Evolutionary conservation across 2,797 vertebrate genomes (phyloP).

Genomic region (Adelosebastes latens): DNA sequence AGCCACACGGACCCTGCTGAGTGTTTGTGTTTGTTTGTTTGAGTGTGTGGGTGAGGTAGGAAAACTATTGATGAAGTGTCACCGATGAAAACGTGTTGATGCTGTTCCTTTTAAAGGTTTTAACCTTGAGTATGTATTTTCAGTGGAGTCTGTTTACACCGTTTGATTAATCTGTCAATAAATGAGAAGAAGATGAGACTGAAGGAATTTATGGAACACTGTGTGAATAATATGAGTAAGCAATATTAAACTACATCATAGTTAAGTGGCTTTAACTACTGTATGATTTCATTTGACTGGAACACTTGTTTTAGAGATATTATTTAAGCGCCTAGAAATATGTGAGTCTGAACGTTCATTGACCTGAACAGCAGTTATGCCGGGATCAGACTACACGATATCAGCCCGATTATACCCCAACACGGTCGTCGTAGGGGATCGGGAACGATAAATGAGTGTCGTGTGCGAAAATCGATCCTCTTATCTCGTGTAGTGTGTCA

Average conservation of each 20-base stretch:
- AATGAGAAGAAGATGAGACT: slow-evolving; percentile 1
- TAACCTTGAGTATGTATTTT: neutral
- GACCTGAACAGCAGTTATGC: neutral
- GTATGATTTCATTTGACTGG: neutral
- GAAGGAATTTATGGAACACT: neutral
- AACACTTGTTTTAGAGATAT: neutral
- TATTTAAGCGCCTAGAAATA: neutral
- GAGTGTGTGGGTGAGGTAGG: slow-evolving; percentile 4
- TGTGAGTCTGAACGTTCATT: neutral
- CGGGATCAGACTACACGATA: no score
- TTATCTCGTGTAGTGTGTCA: no score
- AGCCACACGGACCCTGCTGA: slow-evolving; percentile 13
- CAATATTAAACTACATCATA: neutral
- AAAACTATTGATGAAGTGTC: neutral
- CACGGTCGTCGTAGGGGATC: no score
- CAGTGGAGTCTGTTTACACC: neutral
- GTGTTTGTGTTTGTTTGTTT: slow-evolving; percentile 2
- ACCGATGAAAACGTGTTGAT: neutral
- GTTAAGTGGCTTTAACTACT: neutral
- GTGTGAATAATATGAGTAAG: neutral
- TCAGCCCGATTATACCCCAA: no score
- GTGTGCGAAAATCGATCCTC: no score
- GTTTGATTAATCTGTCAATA: neutral
- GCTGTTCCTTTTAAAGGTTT: neutral
- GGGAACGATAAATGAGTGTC: no score